Conservation (phyloP, 2,888 invertebrate genomes). For the Caenorhabditis sinica region DNA sequence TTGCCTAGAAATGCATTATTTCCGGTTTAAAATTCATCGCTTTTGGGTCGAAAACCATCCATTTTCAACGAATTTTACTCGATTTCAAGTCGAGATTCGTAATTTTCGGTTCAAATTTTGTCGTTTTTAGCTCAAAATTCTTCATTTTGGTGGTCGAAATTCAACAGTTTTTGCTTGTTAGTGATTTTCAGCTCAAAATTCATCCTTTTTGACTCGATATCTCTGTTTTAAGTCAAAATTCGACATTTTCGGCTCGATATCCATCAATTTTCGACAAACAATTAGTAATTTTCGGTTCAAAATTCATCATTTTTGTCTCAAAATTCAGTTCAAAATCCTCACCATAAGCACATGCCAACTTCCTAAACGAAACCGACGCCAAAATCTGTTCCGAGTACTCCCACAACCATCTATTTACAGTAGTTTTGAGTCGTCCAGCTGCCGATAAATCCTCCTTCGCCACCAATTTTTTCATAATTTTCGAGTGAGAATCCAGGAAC, state of each 20-base stretch:
- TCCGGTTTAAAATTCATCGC: no score
- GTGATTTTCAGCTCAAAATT: not conserved
- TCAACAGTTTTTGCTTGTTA: no score
- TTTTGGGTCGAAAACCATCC: no score
- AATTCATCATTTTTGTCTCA: no score
- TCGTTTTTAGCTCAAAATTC: not conserved
- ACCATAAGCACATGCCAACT: conserved; percentile 46
- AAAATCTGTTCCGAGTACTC: conserved; percentile 6
- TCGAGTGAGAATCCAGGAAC: not conserved
- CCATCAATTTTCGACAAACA: not conserved
- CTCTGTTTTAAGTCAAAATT: not conserved
- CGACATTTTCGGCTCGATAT: not conserved
- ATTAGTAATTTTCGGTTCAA: not conserved
- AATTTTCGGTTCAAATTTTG: no score
- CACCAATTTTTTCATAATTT: not conserved
- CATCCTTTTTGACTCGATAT: not conserved
- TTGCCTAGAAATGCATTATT: no score
- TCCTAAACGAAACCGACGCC: conserved; percentile 25
- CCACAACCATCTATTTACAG: conserved; percentile 11
- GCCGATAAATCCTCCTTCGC: conserved; percentile 35
- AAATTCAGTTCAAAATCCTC: not conserved
- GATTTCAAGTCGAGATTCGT: no score
- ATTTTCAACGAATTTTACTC: no score
- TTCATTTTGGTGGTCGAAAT: not conserved
- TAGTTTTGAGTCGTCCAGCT: conserved; percentile 13